These are phyloP conservation scores for Ammodytes dubius DNA, from an alignment of 2,113 vertebrate species.

Conservation along the genomic window DNA sequence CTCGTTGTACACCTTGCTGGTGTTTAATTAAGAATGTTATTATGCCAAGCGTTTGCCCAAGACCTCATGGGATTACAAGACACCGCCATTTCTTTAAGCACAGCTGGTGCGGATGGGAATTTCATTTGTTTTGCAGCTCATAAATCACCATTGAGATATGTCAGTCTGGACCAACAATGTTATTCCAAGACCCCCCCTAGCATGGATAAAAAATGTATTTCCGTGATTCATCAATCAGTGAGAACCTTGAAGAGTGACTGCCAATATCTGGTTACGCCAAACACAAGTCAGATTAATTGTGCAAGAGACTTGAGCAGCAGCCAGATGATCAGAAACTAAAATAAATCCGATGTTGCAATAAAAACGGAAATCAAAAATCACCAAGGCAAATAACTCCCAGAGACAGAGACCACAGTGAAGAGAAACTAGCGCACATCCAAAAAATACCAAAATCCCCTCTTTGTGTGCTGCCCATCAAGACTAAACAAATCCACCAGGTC, in stretches of 20 bases:
- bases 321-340: neutral
- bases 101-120: neutral
- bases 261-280: neutral
- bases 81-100: neutral
- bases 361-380: conserved; percentile 9
- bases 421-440: conserved; percentile 41
- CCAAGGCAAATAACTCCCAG: conserved; percentile 5
- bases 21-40: neutral
- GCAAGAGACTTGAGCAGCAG: neutral
- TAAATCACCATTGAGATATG: neutral
- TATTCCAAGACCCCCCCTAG: neutral
- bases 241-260: neutral
- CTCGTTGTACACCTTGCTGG: no score
- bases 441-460: conserved; percentile 34
- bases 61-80: neutral
- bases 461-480: conserved; percentile 58
- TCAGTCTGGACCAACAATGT: neutral
- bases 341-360: neutral
- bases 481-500: conserved; percentile 65
- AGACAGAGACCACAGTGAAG: conserved; percentile 16
- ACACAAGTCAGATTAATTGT: neutral
- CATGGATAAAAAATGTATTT: neutral
- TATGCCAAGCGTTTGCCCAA: neutral
- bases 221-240: neutral
- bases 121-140: neutral